Percentiles rank a stretch among this genome's conserved stretches.
These are phyloP conservation scores for Oncorhynchus masou DNA, from an alignment of 2,113 vertebrate genomes.

Conservation along the genomic window DNA sequence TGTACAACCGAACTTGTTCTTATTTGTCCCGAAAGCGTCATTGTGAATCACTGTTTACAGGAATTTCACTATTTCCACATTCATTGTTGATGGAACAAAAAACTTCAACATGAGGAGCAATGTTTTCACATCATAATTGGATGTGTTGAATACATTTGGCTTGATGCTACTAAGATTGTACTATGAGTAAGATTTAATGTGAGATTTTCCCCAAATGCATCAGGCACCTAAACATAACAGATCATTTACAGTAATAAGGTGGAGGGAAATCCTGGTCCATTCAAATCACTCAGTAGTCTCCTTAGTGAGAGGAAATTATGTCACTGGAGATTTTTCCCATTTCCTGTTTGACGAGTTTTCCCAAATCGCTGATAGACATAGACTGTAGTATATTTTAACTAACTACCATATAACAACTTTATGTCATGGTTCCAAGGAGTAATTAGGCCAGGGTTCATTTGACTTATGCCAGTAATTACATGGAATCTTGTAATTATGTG, in stretches of 20 bases:
- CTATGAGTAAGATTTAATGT: not conserved
- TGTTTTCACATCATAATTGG: not conserved
- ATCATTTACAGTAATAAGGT: not conserved
- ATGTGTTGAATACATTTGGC: not conserved
- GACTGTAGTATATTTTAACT: not conserved
- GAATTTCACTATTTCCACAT: conserved; percentile 9
- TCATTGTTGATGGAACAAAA: not conserved
- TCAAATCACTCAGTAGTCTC: not conserved
- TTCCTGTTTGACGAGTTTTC: not conserved
- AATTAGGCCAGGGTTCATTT: not conserved
- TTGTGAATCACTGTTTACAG: conserved; percentile 20
- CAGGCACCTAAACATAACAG: not conserved
- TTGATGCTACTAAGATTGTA: not conserved
- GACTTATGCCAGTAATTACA: not conserved
- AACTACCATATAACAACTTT: not conserved
- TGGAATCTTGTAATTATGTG: not conserved
- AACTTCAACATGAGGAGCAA: not conserved
- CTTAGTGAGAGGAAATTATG: not conserved
- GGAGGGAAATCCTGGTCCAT: not conserved
- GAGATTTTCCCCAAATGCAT: not conserved
- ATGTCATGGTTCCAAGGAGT: no score
- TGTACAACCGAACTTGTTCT: not conserved
- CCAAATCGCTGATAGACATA: not conserved
- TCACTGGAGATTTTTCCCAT: not conserved
- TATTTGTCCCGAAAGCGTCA: not conserved